Conservation (phyloP, 2,797 vertebrate genomes). For the Scomberomorus guttatus region DNA sequence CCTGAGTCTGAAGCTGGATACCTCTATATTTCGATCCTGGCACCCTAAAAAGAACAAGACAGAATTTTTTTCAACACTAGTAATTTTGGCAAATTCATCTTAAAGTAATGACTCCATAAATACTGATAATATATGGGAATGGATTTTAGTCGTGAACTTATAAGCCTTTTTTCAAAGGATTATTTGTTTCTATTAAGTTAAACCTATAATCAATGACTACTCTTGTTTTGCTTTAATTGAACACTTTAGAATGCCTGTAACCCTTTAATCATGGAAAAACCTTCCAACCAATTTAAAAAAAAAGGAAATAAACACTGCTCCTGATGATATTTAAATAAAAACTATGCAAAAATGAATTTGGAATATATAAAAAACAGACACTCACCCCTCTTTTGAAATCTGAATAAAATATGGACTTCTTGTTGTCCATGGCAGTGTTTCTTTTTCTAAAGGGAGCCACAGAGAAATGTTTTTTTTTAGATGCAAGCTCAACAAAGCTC, state of each 20-base stretch:
- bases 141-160: not conserved
- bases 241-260: not conserved
- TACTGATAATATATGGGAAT: not conserved
- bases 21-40: constrained; percentile 34
- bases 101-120: not conserved
- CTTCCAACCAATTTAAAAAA: no score
- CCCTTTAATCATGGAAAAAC: not conserved
- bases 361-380: constrained; percentile 14
- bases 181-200: not conserved
- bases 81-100: not conserved
- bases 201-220: not conserved
- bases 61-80: no score
- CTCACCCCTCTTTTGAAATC: constrained; percentile 74
- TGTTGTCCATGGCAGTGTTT: constrained; percentile 62
- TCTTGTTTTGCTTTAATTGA: not conserved
- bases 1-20: constrained; percentile 36
- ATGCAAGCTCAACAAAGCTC: not conserved
- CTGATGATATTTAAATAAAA: not conserved
- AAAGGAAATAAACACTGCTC: no score
- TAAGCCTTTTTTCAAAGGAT: not conserved
- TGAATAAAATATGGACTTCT: constrained; percentile 77
- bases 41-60: constrained; percentile 46
- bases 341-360: accelerated
- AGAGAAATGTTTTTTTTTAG: constrained; percentile 22
- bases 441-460: constrained; percentile 46